phyloP scores from a whole-genome alignment of 1,140 invertebrate genomes.

The Drosophila repletoides region DNA sequence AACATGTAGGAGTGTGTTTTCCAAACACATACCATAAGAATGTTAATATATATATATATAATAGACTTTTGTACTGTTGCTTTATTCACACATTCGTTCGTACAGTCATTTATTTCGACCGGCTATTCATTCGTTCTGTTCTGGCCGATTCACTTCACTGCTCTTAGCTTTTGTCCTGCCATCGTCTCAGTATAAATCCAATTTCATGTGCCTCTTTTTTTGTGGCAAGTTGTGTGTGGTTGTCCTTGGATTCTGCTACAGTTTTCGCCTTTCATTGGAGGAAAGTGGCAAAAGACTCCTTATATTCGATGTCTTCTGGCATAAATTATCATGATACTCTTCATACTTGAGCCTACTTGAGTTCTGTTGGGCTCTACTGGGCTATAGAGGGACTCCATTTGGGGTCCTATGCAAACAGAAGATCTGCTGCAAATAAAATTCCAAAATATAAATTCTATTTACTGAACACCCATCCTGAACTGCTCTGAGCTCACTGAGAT shows the following conservation, averaged over 20 bases:
- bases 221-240: neutral
- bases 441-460: conserved; percentile 15
- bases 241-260: conserved; percentile 5
- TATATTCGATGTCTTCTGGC: conserved; percentile 23
- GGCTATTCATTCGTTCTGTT: conserved; percentile 12
- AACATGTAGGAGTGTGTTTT: too few relatives aligned
- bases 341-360: too few relatives aligned
- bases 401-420: conserved; percentile 62
- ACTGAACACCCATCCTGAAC: too few relatives aligned
- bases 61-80: conserved; percentile 16
- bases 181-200: conserved; percentile 60
- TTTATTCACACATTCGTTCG: conserved; percentile 19
- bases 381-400: neutral
- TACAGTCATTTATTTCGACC: conserved; percentile 55
- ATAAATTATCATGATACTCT: conserved; percentile 56
- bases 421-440: conserved; percentile 33
- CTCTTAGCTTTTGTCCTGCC: conserved; percentile 21
- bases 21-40: too few relatives aligned
- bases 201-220: conserved; percentile 59
- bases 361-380: too few relatives aligned
- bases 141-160: conserved; percentile 11
- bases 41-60: too few relatives aligned
- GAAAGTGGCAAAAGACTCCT: conserved; percentile 3
- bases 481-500: too few relatives aligned
- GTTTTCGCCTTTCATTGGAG: conserved; percentile 6